These are phyloP conservation scores for Sminthurinus aureus DNA, from an alignment of 2,888 invertebrate species.

Conservation along the genomic window DNA sequence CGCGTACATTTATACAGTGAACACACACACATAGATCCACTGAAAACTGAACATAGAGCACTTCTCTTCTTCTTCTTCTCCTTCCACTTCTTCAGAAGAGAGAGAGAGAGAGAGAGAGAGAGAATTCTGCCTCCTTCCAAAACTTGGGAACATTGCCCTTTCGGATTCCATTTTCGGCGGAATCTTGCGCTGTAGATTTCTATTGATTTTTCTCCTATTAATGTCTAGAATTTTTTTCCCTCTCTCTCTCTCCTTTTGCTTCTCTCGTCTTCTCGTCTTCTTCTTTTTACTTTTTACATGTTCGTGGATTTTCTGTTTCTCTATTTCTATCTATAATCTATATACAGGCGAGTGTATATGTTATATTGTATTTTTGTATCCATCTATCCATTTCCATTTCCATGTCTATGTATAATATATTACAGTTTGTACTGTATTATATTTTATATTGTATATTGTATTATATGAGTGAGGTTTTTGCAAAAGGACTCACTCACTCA, in stretches of 20 bases:
- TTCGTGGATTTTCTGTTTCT: slow-evolving; percentile 5
- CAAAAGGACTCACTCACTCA: too few relatives aligned
- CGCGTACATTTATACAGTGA: background rate
- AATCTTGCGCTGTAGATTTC: slow-evolving; percentile 15
- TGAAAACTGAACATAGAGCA: too few relatives aligned
- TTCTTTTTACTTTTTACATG: slow-evolving; percentile 3
- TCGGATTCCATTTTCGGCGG: background rate
- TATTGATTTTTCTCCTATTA: slow-evolving; percentile 9
- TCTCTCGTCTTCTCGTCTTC: too few relatives aligned
- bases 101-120: slow-evolving; percentile 8
- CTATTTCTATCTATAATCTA: too few relatives aligned
- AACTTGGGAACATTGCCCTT: background rate
- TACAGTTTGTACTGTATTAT: too few relatives aligned
- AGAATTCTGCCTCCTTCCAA: background rate
- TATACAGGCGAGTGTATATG: too few relatives aligned
- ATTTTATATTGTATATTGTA: too few relatives aligned
- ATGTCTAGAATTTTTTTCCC: slow-evolving; percentile 11
- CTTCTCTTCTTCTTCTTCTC: too few relatives aligned
- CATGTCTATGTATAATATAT: too few relatives aligned
- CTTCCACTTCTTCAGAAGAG: background rate
- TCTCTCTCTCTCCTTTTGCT: background rate
- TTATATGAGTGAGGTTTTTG: too few relatives aligned
- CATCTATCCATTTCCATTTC: too few relatives aligned
- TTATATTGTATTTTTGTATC: too few relatives aligned
- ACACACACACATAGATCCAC: background rate